A percentile compares a stretch with the other conserved stretches of the same genome.
Evolutionary conservation across 2,113 vertebrate species (phyloP).

Genomic region (Ahaetulla prasina): DNA sequence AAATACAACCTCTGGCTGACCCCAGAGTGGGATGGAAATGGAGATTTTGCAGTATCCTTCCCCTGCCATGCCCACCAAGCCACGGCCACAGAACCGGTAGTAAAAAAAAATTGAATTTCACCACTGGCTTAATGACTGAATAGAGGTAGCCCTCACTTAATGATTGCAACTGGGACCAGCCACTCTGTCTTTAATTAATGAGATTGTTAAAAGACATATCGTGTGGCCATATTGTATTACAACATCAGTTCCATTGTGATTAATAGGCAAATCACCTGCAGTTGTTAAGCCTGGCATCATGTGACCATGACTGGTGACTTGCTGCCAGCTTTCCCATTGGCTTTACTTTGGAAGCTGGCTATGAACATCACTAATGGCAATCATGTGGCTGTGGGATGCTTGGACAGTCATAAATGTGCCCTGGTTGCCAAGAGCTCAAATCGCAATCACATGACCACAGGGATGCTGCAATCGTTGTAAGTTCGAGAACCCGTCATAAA

Average conservation of each 20-base stretch:
- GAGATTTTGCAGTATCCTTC: too few species aligned
- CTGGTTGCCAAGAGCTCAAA: not conserved
- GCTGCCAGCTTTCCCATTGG: not conserved
- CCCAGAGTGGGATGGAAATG: too few species aligned
- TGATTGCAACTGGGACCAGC: not conserved
- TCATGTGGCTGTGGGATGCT: not conserved
- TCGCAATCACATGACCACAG: not conserved
- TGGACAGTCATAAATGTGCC: not conserved
- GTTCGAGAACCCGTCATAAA: not conserved
- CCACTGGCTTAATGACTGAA: too few species aligned
- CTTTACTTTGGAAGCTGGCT: not conserved
- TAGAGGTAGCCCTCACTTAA: not conserved
- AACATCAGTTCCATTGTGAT: not conserved
- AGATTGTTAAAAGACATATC: not conserved
- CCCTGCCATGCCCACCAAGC: too few species aligned
- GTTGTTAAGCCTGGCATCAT: not conserved
- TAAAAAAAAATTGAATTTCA: too few species aligned
- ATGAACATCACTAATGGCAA: not conserved
- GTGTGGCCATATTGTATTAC: not conserved
- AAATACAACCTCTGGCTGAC: too few species aligned
- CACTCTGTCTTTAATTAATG: not conserved
- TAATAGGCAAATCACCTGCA: not conserved
- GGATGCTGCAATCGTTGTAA: not conserved
- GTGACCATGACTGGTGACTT: not conserved
- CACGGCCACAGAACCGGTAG: too few species aligned